Base-by-base conservation (phyloP, 2,888 invertebrate species). In the Drosophila affinis region DNA sequence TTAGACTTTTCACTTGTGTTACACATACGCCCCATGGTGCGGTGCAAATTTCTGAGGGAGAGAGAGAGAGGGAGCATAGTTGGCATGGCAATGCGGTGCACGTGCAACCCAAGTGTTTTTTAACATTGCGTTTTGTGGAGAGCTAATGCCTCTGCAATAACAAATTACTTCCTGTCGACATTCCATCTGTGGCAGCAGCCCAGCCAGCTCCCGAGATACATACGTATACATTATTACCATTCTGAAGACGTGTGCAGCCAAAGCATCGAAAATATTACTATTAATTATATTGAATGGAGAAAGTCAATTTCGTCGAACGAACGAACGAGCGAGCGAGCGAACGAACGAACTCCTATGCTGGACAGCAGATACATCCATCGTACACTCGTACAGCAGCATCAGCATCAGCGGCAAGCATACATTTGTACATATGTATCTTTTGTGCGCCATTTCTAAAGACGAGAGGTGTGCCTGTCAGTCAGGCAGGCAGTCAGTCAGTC, bases 261-360 rank as follows among this genome's bases (percentile, higher is more conserved):
- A 53, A 64, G 73, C 77, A 75, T 71, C 75, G 68, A 76, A 79
- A 77, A 85, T 87, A 79, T 78, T 82, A 82, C 78, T 81, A 82
- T 87, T 88, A 88, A 88, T 89, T 87, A 89, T 89, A 87, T 87
- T 89, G 87, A 82, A 86, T 86, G 86, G 87, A 87, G 87, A 87
- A 87, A 87, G 87, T 87, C 81, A 87, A 88, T 89, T 89, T 89
- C 83, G 83, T 89, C 78, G 88, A 86, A 84, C 61, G 59, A 51
- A 44, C 52, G 34, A 48, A 34, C 78, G 87, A 86, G 81, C 61
- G 59, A 51, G 34, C 52, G 34, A 48, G 27, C 21, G 44, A 57
- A 24, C 57, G 27, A 39, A 46, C 29, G n/a, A 48, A 72, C 72
- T 62, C 71, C 56, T 53, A 57, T 55, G 62, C 72, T 62, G 72